These are phyloP conservation scores for Vireo griseus DNA, from an alignment of 2,797 vertebrate genomes.

Conservation along the genomic window DNA sequence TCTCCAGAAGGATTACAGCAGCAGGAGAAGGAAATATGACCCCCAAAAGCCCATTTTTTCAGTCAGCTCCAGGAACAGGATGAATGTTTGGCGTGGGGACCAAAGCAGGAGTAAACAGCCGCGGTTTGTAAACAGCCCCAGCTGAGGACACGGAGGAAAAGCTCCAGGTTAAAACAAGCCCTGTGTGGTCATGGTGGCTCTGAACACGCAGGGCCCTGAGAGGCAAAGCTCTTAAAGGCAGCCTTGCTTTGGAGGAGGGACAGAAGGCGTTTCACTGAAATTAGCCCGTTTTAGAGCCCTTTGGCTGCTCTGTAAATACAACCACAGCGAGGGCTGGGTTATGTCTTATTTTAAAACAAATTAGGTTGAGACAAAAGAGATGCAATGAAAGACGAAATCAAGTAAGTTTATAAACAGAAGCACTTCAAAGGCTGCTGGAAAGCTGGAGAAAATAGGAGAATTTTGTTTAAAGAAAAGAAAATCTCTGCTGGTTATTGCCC, in stretches of 20 bases:
- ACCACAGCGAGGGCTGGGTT: not conserved
- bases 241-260: not conserved
- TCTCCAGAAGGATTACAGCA: not conserved
- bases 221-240: not conserved
- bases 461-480: not conserved
- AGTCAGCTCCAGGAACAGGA: not conserved
- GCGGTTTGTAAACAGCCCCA: not conserved
- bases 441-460: not conserved
- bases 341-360: not conserved
- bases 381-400: not conserved
- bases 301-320: not conserved
- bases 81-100: not conserved
- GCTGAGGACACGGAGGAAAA: not conserved
- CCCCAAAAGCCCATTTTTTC: not conserved
- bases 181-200: not conserved
- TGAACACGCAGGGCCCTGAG: fast-evolving
- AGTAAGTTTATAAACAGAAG: not conserved
- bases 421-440: not conserved
- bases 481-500: not conserved
- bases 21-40: not conserved
- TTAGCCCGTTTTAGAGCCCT: not conserved
- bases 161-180: not conserved
- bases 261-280: not conserved
- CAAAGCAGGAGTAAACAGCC: not conserved
- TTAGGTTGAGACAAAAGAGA: not conserved